Conservation (phyloP, 1,140 invertebrate species). For the Halotydeus destructor region DNA sequence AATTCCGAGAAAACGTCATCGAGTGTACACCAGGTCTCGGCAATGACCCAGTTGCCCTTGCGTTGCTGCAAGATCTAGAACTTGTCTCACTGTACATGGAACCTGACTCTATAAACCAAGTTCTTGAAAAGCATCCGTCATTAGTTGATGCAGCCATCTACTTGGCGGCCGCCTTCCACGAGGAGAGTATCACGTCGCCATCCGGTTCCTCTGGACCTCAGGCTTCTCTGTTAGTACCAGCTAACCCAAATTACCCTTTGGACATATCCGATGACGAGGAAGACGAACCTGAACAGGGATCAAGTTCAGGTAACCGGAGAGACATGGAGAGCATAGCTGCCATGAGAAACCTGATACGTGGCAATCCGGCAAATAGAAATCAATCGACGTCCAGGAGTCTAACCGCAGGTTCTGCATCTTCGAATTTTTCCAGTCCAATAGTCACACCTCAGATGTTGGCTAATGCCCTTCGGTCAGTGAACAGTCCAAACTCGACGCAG, state of each 20-base stretch:
- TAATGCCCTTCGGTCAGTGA: too few species aligned
- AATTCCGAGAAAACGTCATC: slow-evolving; percentile 13
- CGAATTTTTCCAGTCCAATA: too few species aligned
- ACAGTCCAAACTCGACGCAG: too few species aligned
- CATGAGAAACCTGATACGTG: too few species aligned
- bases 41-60: slow-evolving; percentile 10
- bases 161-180: slow-evolving; percentile 13
- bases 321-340: too few species aligned
- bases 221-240: neutral
- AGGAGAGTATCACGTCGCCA: slow-evolving; percentile 1
- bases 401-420: too few species aligned
- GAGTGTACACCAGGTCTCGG: slow-evolving; percentile 10
- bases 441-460: too few species aligned
- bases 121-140: slow-evolving; percentile 10
- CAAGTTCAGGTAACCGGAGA: slow-evolving; percentile 1
- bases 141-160: slow-evolving; percentile 10
- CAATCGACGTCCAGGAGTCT: too few species aligned
- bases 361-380: too few species aligned
- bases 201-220: neutral
- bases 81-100: slow-evolving; percentile 4
- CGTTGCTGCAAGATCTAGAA: slow-evolving; percentile 9
- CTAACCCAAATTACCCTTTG: slow-evolving; percentile 8
- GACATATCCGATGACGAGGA: slow-evolving; percentile 12
- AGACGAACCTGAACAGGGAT: neutral
- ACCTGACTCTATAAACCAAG: slow-evolving; percentile 5